A percentile compares a stretch with the other conserved stretches of the same genome.
phyloP scores from a whole-genome alignment of 2,113 vertebrate genomes.

The Noturus placidus region DNA sequence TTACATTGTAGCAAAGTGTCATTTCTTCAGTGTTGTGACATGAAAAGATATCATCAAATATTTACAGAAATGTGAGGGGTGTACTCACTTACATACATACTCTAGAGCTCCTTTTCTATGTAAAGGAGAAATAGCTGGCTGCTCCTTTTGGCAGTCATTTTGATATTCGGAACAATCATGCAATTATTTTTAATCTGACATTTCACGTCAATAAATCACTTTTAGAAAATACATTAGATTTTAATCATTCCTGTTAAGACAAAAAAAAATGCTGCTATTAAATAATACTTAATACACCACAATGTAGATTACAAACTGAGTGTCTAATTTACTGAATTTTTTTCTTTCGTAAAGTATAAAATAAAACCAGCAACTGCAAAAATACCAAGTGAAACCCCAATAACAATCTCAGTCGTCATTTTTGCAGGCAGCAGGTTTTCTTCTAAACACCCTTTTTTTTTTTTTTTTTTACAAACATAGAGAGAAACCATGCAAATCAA shows the following conservation, averaged over 20 bases:
- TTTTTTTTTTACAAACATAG: neutral
- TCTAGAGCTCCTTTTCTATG: too few relatives aligned
- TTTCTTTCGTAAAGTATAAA: slow-evolving; percentile 17
- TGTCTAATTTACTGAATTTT: slow-evolving; percentile 25
- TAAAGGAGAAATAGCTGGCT: too few relatives aligned
- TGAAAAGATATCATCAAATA: too few relatives aligned
- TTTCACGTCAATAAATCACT: neutral
- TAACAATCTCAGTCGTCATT: slow-evolving; percentile 37
- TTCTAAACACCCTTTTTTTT: neutral
- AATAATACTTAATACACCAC: neutral
- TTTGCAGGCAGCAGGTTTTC: neutral
- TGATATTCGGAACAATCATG: neutral
- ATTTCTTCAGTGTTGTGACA: too few relatives aligned
- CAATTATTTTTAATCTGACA: neutral
- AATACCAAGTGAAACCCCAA: slow-evolving; percentile 34
- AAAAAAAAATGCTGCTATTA: neutral
- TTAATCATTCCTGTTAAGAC: slow-evolving; percentile 23
- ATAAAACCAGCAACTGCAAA: neutral
- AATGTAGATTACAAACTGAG: neutral
- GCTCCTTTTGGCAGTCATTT: too few relatives aligned
- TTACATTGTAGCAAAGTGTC: too few relatives aligned
- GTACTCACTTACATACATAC: too few relatives aligned
- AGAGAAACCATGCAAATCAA: neutral
- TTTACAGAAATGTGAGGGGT: too few relatives aligned
- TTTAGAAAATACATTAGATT: neutral